phyloP scores from a whole-genome alignment of 2,797 vertebrate genomes.

The Xenopus petersii region DNA sequence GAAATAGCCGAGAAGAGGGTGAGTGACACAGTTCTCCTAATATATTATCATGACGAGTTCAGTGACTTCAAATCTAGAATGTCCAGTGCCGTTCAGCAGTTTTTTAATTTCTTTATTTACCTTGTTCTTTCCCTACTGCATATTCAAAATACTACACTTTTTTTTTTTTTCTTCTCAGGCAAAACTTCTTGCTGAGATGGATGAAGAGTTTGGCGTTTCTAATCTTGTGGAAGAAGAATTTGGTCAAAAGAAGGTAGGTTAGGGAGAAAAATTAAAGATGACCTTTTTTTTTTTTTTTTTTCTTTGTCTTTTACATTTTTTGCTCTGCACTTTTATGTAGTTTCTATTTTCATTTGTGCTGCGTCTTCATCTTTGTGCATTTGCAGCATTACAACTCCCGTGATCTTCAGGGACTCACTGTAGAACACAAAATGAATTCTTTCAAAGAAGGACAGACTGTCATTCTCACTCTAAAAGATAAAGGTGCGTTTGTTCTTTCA shows the following conservation, averaged over 20 bases:
- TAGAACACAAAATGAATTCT: constrained; percentile 84
- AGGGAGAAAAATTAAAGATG: not conserved
- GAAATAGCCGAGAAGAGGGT: constrained; percentile 88
- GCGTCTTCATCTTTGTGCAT: not conserved
- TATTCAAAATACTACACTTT: too few relatives aligned
- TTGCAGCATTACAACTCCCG: constrained; percentile 70
- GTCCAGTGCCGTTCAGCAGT: too few relatives aligned
- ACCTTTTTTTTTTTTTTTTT: not conserved
- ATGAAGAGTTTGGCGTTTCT: constrained; percentile 90
- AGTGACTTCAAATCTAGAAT: too few relatives aligned
- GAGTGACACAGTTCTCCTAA: not conserved
- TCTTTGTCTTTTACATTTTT: not conserved
- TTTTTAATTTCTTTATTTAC: too few relatives aligned
- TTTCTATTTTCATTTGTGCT: not conserved
- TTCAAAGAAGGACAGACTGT: constrained; percentile 82
- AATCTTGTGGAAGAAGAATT: constrained; percentile 87
- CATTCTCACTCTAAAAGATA: constrained; percentile 85
- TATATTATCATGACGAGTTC: too few relatives aligned
- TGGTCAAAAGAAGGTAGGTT: constrained; percentile 71
- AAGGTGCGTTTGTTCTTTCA: constrained; percentile 62
- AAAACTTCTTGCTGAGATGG: constrained; percentile 89
- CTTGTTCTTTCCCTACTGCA: too few relatives aligned
- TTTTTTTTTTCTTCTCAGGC: constrained; percentile 58
- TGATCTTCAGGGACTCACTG: constrained; percentile 85
- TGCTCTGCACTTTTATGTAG: not conserved